Percentiles rank a stretch among this genome's conserved stretches.
phyloP scores from a whole-genome alignment of 2,888 invertebrate species.

The Pocota personata region DNA sequence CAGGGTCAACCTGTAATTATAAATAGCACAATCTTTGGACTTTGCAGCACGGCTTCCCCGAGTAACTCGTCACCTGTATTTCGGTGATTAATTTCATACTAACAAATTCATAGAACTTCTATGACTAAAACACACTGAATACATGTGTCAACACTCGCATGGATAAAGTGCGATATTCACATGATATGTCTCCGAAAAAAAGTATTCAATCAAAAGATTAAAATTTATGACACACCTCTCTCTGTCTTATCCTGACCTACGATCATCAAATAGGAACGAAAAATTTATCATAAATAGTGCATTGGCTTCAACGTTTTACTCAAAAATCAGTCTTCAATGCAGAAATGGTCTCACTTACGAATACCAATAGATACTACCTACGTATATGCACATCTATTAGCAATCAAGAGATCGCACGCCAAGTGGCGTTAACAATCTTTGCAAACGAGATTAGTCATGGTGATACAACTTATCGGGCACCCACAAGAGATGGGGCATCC shows the following conservation, averaged over 20 bases:
- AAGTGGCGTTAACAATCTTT: not conserved
- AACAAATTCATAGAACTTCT: not conserved
- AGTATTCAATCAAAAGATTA: not conserved
- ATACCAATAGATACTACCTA: not conserved
- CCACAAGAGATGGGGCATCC: not conserved
- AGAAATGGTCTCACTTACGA: not conserved
- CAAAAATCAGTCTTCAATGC: not conserved
- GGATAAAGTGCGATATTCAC: not conserved
- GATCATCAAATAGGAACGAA: not conserved
- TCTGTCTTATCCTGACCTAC: conserved; percentile 2
- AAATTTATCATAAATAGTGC: not conserved
- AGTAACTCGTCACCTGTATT: not conserved
- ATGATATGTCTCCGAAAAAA: not conserved
- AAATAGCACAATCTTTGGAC: not conserved
- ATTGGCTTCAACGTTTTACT: not conserved
- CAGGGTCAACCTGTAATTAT: not conserved
- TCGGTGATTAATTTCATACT: not conserved
- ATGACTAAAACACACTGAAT: not conserved
- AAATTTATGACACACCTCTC: not conserved
- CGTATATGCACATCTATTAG: not conserved
- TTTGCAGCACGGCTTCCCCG: conserved; percentile 4
- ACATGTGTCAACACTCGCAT: not conserved
- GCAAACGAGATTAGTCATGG: not conserved
- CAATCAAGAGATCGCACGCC: not conserved
- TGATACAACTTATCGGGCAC: not conserved